These are phyloP conservation scores for Manis pentadactyla DNA, from an alignment of 2,797 vertebrate genomes.

Conservation along the genomic window DNA sequence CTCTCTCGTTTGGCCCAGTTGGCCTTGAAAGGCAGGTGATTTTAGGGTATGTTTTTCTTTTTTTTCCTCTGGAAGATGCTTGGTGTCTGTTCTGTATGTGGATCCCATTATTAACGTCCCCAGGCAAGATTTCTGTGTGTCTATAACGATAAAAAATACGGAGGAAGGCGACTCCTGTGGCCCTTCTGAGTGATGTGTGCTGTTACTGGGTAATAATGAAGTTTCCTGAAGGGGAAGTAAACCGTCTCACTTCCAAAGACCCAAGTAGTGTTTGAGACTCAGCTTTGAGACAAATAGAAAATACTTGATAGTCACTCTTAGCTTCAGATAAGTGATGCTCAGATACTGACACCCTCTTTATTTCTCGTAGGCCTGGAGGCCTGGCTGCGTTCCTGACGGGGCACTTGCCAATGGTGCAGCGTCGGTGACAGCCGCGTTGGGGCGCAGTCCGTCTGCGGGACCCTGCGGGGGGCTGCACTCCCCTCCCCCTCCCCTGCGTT, in stretches of 20 bases:
- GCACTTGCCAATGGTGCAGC: rapidly evolving
- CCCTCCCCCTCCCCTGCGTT: neutral
- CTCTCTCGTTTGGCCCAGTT: neutral
- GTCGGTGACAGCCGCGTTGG: rapidly evolving
- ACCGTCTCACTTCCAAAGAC: neutral
- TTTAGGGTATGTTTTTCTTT: neutral
- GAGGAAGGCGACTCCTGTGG: neutral
- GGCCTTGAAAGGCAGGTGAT: neutral
- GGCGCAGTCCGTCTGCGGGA: rapidly evolving
- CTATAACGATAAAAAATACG: neutral
- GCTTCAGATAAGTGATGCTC: neutral
- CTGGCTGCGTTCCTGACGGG: neutral
- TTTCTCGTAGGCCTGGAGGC: neutral
- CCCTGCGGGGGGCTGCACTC: neutral
- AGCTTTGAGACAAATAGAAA: neutral
- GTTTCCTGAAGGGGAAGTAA: neutral
- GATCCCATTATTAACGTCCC: neutral
- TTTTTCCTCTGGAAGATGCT: neutral
- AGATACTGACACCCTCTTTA: neutral
- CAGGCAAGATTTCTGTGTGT: neutral
- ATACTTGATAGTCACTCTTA: neutral
- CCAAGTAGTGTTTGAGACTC: neutral
- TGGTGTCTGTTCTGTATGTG: neutral
- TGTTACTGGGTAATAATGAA: neutral
- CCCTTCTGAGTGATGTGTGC: neutral